Evolutionary conservation across 2,113 vertebrate genomes (phyloP).

Genomic region (Motacilla tschutschensis): DNA sequence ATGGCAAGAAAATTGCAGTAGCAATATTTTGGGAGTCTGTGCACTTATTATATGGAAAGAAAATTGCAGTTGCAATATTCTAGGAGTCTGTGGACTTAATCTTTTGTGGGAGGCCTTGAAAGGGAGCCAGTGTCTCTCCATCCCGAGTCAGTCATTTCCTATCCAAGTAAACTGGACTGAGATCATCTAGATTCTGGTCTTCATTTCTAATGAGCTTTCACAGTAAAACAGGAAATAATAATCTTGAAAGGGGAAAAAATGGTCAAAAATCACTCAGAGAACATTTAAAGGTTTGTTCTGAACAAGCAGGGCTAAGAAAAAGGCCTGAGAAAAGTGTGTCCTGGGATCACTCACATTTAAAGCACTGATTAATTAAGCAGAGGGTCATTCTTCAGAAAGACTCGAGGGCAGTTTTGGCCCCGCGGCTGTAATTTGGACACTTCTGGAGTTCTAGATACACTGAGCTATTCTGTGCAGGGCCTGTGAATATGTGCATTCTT

Average conservation of each 20-base stretch:
- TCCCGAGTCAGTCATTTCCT: conserved; percentile 23
- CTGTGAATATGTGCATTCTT: conserved; percentile 60
- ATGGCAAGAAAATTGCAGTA: conserved; percentile 48
- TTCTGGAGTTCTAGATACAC: conserved; percentile 64
- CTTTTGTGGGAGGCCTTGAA: conserved; percentile 50
- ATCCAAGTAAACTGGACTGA: conserved; percentile 59
- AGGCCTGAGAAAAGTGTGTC: conserved; percentile 55
- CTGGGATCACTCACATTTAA: conserved; percentile 59
- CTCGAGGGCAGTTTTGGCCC: conserved; percentile 57
- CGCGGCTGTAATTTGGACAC: conserved; percentile 58
- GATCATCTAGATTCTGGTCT: conserved; percentile 65
- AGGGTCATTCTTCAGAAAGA: conserved; percentile 55
- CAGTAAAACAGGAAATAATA: conserved; percentile 65
- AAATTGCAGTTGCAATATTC: conserved; percentile 55
- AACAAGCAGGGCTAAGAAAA: conserved; percentile 49
- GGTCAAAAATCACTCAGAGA: conserved; percentile 63
- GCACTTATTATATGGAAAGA: conserved; percentile 27
- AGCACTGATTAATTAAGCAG: conserved; percentile 58
- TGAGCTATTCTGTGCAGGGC: conserved; percentile 39
- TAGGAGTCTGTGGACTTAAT: conserved; percentile 19
- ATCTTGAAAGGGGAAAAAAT: conserved; percentile 56
- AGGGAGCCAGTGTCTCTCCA: conserved; percentile 49
- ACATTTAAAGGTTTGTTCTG: conserved; percentile 63
- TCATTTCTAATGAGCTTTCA: conserved; percentile 54
- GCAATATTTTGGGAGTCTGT: conserved; percentile 34